A percentile compares a stretch with the other conserved stretches of the same genome.
These are phyloP conservation scores for Apis cerana DNA, from an alignment of 1,140 invertebrate genomes.

Conservation along the genomic window DNA sequence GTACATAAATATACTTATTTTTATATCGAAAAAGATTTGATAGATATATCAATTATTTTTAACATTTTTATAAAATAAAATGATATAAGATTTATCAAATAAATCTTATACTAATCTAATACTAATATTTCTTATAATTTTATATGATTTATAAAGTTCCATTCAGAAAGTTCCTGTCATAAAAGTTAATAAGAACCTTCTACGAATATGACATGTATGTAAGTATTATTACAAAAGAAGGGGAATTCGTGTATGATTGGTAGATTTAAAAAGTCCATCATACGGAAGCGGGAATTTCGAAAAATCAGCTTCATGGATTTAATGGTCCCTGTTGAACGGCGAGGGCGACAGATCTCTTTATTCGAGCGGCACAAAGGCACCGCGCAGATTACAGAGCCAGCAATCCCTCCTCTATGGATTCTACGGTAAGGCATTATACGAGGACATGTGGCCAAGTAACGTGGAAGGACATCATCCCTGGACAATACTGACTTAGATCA, in stretches of 20 bases:
- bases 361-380: constrained; percentile 75
- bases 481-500: constrained; percentile 74
- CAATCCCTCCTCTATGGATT: constrained; percentile 76
- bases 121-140: too few species aligned
- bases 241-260: constrained; percentile 35
- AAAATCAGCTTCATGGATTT: constrained; percentile 70
- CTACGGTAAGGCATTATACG: constrained; percentile 73
- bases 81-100: too few species aligned
- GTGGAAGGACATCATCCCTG: constrained; percentile 75
- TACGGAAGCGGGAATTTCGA: constrained; percentile 45
- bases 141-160: too few species aligned
- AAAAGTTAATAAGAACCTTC: not conserved
- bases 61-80: too few species aligned
- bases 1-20: too few species aligned
- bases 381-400: constrained; percentile 78
- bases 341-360: constrained; percentile 77
- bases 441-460: constrained; percentile 70
- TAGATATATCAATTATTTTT: too few species aligned
- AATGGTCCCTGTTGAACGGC: constrained; percentile 67
- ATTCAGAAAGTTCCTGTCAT: not conserved
- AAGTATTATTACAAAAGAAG: constrained; percentile 22
- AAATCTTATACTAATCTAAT: too few species aligned
- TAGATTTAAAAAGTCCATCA: constrained; percentile 30
- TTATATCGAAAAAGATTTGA: too few species aligned
- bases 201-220: too few species aligned